Evolutionary conservation across 2,113 vertebrate genomes (phyloP), one percentile per base, ranked within the genome.

Genomic region (Crypturellus undulatus): DNA sequence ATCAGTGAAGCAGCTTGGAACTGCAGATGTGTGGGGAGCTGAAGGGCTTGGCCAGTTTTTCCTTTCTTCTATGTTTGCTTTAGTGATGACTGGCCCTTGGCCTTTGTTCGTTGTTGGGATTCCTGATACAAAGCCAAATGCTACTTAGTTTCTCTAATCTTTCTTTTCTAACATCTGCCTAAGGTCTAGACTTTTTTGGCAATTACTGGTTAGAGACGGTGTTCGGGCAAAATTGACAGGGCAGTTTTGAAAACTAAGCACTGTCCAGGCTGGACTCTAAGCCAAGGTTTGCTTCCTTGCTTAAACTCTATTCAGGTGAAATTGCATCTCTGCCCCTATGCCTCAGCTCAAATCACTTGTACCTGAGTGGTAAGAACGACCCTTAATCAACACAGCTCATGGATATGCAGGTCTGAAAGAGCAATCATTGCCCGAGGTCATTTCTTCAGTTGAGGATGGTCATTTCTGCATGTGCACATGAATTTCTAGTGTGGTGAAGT

Each of bases 21-120:
- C 12, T 84, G 63, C 51, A 58, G 43, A 25, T 34, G 45, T 51
- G 16, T 20, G 10, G 75, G 51, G 58, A 78, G 64, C 59, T 91
- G 64, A 83, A 91, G 72, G 68, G 22, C 71, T 87, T 40, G 64
- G 21, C 28, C 56, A 40, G 52, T 76, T 94, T 89, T 22, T 2
- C 20, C n/a, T 90, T 75, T 68, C 68, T 91, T 75, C 71, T 7
- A 1, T 43, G 14, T 82, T 87, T 89, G 68, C 54, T 92, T 85
- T 72, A 87, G 77, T 85, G 60, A 45, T 68, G 71, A 60, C 40
- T 0, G 0, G 30, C 42, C 0, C 0, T 24, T 67, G 72, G 75
- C 82, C 58, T 97, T 92, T 94, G 69, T 84, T 94, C 69, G n/a
- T 62, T 72, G 60, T 52, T 86, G 1, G 4, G 51, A 86, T 94